phyloP scores from a whole-genome alignment of 2,113 vertebrate genomes.

The Mixornis gularis region DNA sequence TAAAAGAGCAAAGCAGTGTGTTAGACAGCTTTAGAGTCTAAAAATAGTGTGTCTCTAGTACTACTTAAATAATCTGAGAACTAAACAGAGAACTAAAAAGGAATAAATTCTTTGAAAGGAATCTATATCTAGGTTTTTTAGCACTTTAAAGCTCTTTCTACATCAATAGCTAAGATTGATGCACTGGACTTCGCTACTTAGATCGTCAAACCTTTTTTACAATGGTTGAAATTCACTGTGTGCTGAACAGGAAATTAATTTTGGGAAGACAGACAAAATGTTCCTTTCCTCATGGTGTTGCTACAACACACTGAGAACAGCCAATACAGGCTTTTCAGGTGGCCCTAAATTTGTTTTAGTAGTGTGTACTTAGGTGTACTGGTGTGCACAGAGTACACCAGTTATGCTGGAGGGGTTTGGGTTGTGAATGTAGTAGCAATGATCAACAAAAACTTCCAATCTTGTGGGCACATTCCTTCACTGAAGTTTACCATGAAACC shows the following conservation, averaged over 20 bases:
- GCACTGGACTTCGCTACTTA: background rate
- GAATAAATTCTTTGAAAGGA: background rate
- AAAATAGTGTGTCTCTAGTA: background rate
- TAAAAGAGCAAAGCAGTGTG: background rate
- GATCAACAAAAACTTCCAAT: background rate
- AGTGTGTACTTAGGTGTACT: background rate
- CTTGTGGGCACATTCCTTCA: rapidly evolving
- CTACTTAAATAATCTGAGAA: background rate
- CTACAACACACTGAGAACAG: background rate
- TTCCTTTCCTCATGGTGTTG: background rate
- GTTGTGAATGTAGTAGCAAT: background rate
- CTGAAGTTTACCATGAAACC: background rate
- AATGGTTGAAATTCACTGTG: background rate
- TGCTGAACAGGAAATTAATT: background rate
- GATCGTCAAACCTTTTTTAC: background rate
- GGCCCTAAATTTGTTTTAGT: background rate
- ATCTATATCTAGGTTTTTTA: background rate
- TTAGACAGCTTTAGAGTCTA: background rate
- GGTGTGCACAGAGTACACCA: background rate
- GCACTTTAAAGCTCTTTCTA: background rate
- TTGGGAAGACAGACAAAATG: background rate
- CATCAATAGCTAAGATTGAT: background rate
- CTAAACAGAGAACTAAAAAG: background rate
- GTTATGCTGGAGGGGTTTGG: background rate
- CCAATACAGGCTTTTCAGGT: background rate